These are phyloP conservation scores for Siphamia tubifer DNA, from an alignment of 2,113 vertebrate genomes.

Conservation along the genomic window DNA sequence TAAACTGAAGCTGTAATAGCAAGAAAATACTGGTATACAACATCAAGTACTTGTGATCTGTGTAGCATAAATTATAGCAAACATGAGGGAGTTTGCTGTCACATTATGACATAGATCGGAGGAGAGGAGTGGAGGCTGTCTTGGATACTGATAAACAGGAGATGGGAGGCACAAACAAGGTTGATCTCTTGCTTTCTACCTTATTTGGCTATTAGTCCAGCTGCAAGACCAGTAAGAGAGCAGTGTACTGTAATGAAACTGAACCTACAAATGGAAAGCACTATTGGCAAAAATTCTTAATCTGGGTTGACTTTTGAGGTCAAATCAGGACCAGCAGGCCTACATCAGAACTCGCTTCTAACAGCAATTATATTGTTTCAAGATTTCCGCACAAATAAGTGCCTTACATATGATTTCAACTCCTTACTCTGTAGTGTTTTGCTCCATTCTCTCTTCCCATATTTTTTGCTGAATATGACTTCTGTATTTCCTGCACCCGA, in stretches of 20 bases:
- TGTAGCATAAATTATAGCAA: constrained; percentile 37
- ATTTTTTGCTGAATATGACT: constrained; percentile 26
- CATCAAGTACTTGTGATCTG: constrained; percentile 24
- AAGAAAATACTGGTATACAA: constrained; percentile 25
- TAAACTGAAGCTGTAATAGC: not conserved
- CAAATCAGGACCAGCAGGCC: not conserved
- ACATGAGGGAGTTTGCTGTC: constrained; percentile 50
- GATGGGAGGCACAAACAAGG: constrained; percentile 58
- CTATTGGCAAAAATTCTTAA: not conserved
- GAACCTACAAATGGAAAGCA: not conserved
- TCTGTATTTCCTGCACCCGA: constrained; percentile 20
- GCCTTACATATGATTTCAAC: not conserved
- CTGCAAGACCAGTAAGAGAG: constrained; percentile 1
- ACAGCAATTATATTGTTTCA: not conserved
- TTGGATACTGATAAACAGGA: constrained; percentile 71
- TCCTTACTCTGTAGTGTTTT: not conserved
- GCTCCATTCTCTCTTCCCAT: not conserved
- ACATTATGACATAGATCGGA: constrained; percentile 47
- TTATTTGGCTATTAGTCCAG: constrained; percentile 69
- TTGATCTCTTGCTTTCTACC: constrained; percentile 52
- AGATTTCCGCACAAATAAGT: not conserved
- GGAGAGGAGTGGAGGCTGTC: constrained; percentile 28
- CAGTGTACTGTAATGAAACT: not conserved
- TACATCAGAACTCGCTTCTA: not conserved
- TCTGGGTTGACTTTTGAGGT: not conserved